These are phyloP conservation scores for Botia kubotai DNA, from an alignment of 2,797 vertebrate species.

Conservation along the genomic window DNA sequence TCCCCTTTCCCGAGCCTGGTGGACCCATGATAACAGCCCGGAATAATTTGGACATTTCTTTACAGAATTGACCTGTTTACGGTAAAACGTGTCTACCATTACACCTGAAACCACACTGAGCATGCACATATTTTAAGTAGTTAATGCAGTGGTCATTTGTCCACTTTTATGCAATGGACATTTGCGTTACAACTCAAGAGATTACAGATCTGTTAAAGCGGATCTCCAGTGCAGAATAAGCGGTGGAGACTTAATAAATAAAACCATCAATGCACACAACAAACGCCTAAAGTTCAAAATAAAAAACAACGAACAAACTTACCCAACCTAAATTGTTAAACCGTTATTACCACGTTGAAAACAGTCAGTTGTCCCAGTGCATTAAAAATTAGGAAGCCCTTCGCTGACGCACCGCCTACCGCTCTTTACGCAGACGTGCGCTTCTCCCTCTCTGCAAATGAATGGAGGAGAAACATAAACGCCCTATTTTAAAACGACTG, in stretches of 20 bases:
- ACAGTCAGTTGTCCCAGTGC: not conserved
- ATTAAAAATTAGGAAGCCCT: slow-evolving; percentile 11
- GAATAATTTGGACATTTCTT: slow-evolving; percentile 88
- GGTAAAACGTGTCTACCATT: not conserved
- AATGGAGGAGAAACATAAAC: slow-evolving; percentile 74
- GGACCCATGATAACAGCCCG: slow-evolving; percentile 90
- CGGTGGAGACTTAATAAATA: slow-evolving; percentile 4
- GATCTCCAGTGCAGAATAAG: slow-evolving; percentile 26
- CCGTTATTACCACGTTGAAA: slow-evolving; percentile 7
- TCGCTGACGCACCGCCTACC: slow-evolving; percentile 46
- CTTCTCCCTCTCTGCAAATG: slow-evolving; percentile 73
- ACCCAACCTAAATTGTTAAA: slow-evolving; percentile 6
- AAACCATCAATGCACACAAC: not conserved
- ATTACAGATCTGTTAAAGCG: not conserved
- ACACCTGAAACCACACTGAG: not conserved
- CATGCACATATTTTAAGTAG: not conserved
- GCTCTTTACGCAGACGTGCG: slow-evolving; percentile 65
- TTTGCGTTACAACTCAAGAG: slow-evolving; percentile 5
- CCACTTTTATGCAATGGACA: not conserved
- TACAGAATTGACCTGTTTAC: slow-evolving; percentile 37
- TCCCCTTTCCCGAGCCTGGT: slow-evolving; percentile 94
- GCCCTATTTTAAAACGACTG: slow-evolving; percentile 73
- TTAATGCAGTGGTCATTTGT: too few species aligned
- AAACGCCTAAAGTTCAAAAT: not conserved
- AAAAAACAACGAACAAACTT: slow-evolving; percentile 17